phyloP scores from a whole-genome alignment of 2,888 invertebrate genomes.

The Drosophila peninsularis region DNA sequence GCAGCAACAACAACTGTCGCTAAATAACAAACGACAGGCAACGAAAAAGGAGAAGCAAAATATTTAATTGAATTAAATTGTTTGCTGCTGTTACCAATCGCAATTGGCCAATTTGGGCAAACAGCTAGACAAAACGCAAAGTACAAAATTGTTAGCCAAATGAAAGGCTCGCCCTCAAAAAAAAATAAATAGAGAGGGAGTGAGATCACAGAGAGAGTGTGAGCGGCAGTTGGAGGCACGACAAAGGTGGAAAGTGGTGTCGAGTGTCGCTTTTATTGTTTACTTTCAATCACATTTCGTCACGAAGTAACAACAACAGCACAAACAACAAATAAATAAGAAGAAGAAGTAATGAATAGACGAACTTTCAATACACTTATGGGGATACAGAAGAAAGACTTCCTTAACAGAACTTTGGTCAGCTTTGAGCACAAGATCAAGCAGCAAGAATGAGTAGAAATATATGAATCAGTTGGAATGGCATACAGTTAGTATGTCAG shows the following conservation, averaged over 20 bases:
- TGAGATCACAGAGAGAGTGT: slow-evolving; percentile 1
- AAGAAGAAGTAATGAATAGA: slow-evolving; percentile 26
- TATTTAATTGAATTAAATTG: slow-evolving; percentile 83
- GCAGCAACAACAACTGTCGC: slow-evolving; percentile 69
- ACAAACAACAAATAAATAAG: slow-evolving; percentile 64
- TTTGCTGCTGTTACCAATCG: slow-evolving; percentile 78
- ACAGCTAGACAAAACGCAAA: slow-evolving; percentile 65
- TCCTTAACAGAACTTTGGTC: too few species aligned
- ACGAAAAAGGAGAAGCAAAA: slow-evolving; percentile 58
- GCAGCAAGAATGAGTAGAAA: too few species aligned
- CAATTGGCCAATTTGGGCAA: slow-evolving; percentile 82
- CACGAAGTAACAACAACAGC: slow-evolving; percentile 72
- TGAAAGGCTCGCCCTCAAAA: slow-evolving; percentile 57
- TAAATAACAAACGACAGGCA: slow-evolving; percentile 77
- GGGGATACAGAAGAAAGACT: too few species aligned
- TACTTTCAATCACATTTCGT: slow-evolving; percentile 84
- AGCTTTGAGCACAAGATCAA: too few species aligned
- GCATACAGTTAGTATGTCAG: too few species aligned
- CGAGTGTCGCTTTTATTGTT: slow-evolving; percentile 81
- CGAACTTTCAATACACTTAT: slow-evolving; percentile 16
- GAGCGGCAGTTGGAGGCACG: slow-evolving; percentile 30
- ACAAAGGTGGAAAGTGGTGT: slow-evolving; percentile 69
- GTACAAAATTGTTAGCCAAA: slow-evolving; percentile 78
- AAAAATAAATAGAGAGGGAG: slow-evolving; percentile 5
- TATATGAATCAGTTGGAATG: too few species aligned